Conservation (phyloP, 2,113 vertebrate genomes). For the Sapajus apella region DNA sequence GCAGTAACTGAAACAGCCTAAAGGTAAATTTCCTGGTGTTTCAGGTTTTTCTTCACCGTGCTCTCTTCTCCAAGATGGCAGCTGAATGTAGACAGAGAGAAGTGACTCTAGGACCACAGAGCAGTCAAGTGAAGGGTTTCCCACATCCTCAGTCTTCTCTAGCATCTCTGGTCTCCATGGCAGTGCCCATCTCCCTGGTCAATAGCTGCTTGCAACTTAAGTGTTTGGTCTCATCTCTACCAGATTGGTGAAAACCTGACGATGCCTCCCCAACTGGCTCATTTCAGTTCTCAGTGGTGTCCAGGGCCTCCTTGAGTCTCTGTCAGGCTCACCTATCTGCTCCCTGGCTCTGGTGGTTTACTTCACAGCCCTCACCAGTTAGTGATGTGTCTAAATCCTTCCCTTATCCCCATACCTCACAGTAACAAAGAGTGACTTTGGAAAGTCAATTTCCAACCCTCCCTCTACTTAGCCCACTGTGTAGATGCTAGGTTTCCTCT, state of each 20-base stretch:
- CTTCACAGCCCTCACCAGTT: neutral
- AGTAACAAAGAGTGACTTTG: neutral
- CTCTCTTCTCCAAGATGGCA: neutral
- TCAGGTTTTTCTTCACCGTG: neutral
- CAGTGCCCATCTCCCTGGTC: neutral
- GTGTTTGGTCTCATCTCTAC: neutral
- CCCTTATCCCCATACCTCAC: neutral
- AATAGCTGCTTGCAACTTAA: neutral
- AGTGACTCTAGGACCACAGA: neutral
- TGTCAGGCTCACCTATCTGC: neutral
- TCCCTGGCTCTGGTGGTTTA: neutral
- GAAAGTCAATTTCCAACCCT: neutral
- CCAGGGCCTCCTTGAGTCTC: neutral
- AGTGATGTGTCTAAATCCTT: neutral
- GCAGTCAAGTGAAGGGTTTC: neutral
- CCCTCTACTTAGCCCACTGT: neutral
- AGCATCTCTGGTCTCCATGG: neutral
- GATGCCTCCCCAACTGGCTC: fast-evolving
- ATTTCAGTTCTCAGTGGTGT: neutral
- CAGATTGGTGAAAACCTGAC: neutral
- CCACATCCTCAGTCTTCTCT: neutral
- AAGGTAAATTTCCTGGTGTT: neutral
- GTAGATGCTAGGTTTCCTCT: neutral
- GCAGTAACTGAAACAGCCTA: neutral
- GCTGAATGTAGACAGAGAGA: neutral